Evolutionary conservation across 2,797 vertebrate genomes (phyloP), one percentile per base, ranked within the genome.

Genomic region (Helarctos malayanus): DNA sequence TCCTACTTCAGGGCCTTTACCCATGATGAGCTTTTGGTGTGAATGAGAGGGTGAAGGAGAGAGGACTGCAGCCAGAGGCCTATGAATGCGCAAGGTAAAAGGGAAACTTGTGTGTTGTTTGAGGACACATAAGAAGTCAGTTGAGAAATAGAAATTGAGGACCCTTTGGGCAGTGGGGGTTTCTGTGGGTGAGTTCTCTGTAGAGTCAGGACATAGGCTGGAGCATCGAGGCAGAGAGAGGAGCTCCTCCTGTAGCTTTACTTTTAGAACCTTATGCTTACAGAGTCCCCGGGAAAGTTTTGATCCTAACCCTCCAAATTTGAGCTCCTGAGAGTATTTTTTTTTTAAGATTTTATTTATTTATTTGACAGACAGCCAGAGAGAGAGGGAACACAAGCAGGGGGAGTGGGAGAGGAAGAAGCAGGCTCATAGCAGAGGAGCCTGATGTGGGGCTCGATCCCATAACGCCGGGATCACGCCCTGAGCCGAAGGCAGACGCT

Each of bases 221-320:
- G n/a, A 63, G 7, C 73, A 63, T 15, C 19, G 41, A 75, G n/a
- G 18, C n/a, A 45, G 47, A 89, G 56, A 54, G 47, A 21, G 45
- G 11, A 56, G 29, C 19, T 89, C 29, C 71, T 71, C 59, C 21
- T 35, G 73, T 56, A 71, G 82, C 25, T 73, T 35, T 80, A 47
- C 59, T 63, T 84, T 89, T 78, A 76, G 41, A 79, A 93, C 10
- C 10, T 35, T 93, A 41, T 96, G 65, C 41, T 94, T 65, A 8
- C 27, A 90, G 65, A 75, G 11, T 91, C 19, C 32, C 32, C 38
- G n/a, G 81, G 25, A 63, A 63, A 86, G 32, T 49, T 91, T 80
- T 86, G 38, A 91, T 56, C 32, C 23, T 80, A 57, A 59, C 47
- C 25, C 56, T 71, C 45, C 82, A 73, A 49, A 96, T 90, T 41